Base-by-base conservation (phyloP, 2,888 invertebrate genomes). In the Melanchra persicariae region DNA sequence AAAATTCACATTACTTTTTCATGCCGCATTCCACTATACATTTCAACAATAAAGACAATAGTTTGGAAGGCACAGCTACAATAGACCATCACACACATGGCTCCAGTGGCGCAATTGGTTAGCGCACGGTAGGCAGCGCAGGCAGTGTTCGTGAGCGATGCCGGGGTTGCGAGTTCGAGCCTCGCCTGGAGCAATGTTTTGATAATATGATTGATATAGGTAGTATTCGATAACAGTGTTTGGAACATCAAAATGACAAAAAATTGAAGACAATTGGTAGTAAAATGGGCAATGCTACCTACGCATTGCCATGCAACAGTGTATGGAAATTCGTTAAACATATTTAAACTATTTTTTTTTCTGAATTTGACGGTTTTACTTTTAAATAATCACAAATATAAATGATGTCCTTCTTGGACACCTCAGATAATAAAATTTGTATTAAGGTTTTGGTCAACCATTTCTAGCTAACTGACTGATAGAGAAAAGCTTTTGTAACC, bases 41-140 rank as follows among this genome's bases (percentile, higher is more conserved):
- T 30, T 30, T 30, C 3, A 45, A 30, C 30, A 30, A 30, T 30
- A 30, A 30, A 30, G 30, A 17, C 9, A 24, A 24, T 12, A 47
- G 12, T 34, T 26, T 2, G 3, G 17, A 67, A 67, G 24, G n/a
- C 12, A 40, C 9, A 43, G 15, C 51, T 51, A 26, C 40, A 60
- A 49, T 61, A 49, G 17, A 0, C 9, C 0, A 9, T 3, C 12
- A 2, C 10, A 0, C 0, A 0, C 90, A 89, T 87, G 96, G 98
- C 98, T 98, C 98, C 98, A 98, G 99, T 99, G 99, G 99, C 99
- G 99, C 99, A 99, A 99, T 99, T 98, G 99, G 99, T 99, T 99
- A 99, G 99, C 99, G 99, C 99, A 99, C 99, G 99, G 99, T 99
- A 99, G n/a, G n/a, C n/a, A n/a, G n/a, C n/a, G n/a, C 99, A 97